Base-by-base conservation (phyloP, 2,113 vertebrate species). In the Pristiophorus japonicus region DNA sequence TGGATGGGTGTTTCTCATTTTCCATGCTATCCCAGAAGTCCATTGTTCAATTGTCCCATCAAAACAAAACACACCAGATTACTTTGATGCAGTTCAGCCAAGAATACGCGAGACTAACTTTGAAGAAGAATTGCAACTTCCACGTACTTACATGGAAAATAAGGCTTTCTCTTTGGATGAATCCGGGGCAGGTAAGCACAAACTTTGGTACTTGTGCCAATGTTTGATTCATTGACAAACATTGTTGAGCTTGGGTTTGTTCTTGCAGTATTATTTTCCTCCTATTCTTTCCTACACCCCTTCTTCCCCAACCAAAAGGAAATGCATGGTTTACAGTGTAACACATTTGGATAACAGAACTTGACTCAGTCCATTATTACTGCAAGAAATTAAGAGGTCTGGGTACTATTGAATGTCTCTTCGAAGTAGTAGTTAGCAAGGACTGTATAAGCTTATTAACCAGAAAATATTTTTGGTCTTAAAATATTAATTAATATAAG, bases 121-220 rank as follows among this genome's bases (percentile, higher is more conserved):
- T 70, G 99, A 99, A 85, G 99, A 99, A 96, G 99, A 99, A 12
- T 98, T 99, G 96, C 98, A 98, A 95, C 98, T 99, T 95, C 98
- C 99, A 1, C 97, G 98, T 96, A 98, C 98, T 97, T 99, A 99
- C 97, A 98, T 99, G 98, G 99, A 99, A 96, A 99, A 99, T 96
- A 99, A 99, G 97, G 98, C 98, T 96, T 99, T 99, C 95, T 98
- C 98, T 5, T 99, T 99, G 97, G 99, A 97, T 65, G 99, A 99
- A 12, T 98, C 98, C 96, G 98, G 98, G 12, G 98, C 99, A 98
- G 99, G 99, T 99, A 97, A 97, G 95, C 34, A 91, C 34, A 38
- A 91, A 22, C 8, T 87, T 47, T 22, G 45, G 45, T 3, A 42
- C n/a, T 87, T 87, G 1, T 87, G 2, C 16, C 59, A 18, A 63